Base-by-base conservation (phyloP, 2,888 invertebrate genomes). In the Drosophila koepferae region DNA sequence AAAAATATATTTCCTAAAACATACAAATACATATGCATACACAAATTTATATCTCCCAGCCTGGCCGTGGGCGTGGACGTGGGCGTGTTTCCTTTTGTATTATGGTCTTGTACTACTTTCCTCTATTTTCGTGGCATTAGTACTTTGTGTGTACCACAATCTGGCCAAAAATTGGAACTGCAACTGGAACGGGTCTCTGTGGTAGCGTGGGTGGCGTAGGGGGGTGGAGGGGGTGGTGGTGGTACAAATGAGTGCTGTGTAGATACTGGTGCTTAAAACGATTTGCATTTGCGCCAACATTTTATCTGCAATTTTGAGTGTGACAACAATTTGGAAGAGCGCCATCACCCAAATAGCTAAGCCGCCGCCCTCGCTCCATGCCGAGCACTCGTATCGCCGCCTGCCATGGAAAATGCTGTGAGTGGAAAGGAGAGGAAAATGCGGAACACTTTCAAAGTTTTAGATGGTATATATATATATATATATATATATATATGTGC, bases 201-300 rank as follows among this genome's bases (percentile, higher is more conserved):
- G 40, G 16, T 28, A 9, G 38, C 4, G 12, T 10, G 10, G 4
- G 43, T 2, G 43, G 18, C 44, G 20, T 7, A 6, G 20, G 12
- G 6, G 7, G 20, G 12, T 2, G 7, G 3, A 10, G 18, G 23
- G 46, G 14, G 6, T 23, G 23, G 60, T 49, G n/a, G 6, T 23
- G 23, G 60, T 49, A 14, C 18, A 44, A 44, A 54, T 49, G 61
- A 36, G 41, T 43, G 20, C 31, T 16, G 16, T 48, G 28, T 36
- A 18, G 28, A 10, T 34, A 41, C 46, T 65, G 66, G 41, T 23
- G 63, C 72, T 49, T 55, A 68, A 88, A 72, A 55, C 89, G 86
- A 89, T 89, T 89, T 82, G 72, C 83, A 77, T 77, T 77, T 63
- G 69, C 64, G 69, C n/a, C 79, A 79, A 58, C 65, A 62, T 78